A percentile compares a stretch with the other conserved stretches of the same genome.
Evolutionary conservation across 23 tunicate species (phyloP).

Genomic region (Trididemnum miniatum): DNA sequence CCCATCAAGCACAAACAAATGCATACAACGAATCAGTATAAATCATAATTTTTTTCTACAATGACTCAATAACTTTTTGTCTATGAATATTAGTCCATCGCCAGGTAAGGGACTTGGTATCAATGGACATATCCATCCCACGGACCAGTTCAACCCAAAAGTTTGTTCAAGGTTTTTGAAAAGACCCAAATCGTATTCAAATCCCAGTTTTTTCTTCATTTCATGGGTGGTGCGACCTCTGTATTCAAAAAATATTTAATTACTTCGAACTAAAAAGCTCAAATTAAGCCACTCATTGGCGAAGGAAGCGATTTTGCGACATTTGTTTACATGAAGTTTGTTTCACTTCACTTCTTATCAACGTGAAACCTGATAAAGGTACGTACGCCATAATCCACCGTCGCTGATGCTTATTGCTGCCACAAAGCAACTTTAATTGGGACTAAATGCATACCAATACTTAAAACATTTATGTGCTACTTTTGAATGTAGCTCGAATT

Average conservation of each 20-base stretch:
- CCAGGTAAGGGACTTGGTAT: slow-evolving; percentile 84
- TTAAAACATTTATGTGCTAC: no score
- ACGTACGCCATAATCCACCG: no score
- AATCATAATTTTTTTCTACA: slow-evolving; percentile 45
- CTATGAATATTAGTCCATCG: slow-evolving; percentile 60
- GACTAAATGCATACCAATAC: no score
- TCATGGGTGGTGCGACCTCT: slow-evolving; percentile 87
- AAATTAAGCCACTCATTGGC: no score
- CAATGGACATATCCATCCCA: slow-evolving; percentile 85
- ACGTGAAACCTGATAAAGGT: no score
- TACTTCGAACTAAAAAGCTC: no score
- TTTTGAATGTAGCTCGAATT: no score
- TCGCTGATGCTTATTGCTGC: no score
- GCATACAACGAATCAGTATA: neutral
- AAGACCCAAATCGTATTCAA: slow-evolving; percentile 45
- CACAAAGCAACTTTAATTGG: no score
- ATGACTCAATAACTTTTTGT: slow-evolving; percentile 36
- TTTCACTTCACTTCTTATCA: no score
- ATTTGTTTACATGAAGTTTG: no score
- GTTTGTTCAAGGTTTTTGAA: slow-evolving; percentile 57
- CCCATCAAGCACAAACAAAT: neutral
- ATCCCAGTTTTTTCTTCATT: slow-evolving; percentile 42
- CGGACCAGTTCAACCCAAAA: slow-evolving; percentile 90
- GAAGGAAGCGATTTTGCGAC: neutral
- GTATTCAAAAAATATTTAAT: neutral